phyloP scores from a whole-genome alignment of 2,113 vertebrate species.

The Salvelinus namaycush region DNA sequence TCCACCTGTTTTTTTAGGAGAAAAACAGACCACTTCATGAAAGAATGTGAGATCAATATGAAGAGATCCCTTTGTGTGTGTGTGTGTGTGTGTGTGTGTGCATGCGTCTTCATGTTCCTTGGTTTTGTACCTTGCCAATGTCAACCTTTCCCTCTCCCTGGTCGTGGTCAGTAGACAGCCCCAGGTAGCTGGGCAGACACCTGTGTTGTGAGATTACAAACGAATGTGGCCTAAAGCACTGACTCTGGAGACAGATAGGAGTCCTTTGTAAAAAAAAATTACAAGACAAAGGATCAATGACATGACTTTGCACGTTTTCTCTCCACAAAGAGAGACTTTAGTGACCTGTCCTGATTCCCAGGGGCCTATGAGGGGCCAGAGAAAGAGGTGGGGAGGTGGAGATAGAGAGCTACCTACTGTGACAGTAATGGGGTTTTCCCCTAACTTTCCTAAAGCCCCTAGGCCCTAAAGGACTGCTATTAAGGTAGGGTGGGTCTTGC shows the following conservation, averaged over 20 bases:
- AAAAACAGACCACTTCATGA: too few relatives aligned
- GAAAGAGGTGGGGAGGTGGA: too few relatives aligned
- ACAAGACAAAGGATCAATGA: conserved; percentile 40
- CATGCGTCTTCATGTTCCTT: too few relatives aligned
- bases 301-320: conserved; percentile 25
- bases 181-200: conserved; percentile 12
- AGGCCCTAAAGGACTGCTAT: neutral
- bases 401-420: neutral
- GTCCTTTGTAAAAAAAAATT: conserved; percentile 15
- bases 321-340: conserved; percentile 17
- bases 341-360: conserved; percentile 19
- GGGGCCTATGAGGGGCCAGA: too few relatives aligned
- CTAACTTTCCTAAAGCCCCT: neutral
- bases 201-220: conserved; percentile 20
- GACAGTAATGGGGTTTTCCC: neutral
- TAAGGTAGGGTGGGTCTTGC: neutral
- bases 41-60: too few relatives aligned
- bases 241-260: conserved; percentile 19
- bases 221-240: conserved; percentile 10
- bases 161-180: neutral
- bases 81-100: too few relatives aligned
- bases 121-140: neutral
- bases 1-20: too few relatives aligned
- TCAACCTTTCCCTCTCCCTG: neutral
- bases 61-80: too few relatives aligned